phyloP scores from a whole-genome alignment of 1,140 invertebrate genomes.

The Sitophilus oryzae region DNA sequence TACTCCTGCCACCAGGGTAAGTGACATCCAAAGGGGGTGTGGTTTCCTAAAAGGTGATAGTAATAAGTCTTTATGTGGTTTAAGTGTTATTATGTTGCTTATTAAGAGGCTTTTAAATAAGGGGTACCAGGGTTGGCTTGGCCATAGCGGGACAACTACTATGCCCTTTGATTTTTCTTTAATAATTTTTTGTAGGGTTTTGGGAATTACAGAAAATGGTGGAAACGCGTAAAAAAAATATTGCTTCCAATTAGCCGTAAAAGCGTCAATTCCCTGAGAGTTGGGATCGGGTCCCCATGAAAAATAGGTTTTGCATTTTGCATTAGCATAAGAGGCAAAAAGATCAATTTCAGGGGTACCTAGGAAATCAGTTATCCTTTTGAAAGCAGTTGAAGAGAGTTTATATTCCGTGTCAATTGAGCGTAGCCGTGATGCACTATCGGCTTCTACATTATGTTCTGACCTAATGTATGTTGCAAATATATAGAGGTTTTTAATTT shows the following conservation, averaged over 20 bases:
- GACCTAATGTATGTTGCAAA: neutral
- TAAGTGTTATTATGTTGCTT: too few species aligned
- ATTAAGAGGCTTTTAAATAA: constrained; percentile 23
- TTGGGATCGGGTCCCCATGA: neutral
- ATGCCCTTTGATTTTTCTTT: constrained; percentile 29
- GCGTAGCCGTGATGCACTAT: neutral
- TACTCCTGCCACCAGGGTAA: too few species aligned
- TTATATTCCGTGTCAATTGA: neutral
- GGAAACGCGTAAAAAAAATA: constrained; percentile 33
- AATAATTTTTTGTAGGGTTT: constrained; percentile 29
- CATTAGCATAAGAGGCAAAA: neutral
- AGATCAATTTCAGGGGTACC: neutral
- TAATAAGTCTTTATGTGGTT: too few species aligned
- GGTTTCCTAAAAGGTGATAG: too few species aligned
- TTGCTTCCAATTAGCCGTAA: constrained; percentile 19
- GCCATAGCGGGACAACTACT: constrained; percentile 39
- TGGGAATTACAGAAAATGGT: constrained; percentile 29
- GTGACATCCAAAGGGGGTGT: too few species aligned
- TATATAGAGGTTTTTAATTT: neutral
- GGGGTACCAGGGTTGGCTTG: constrained; percentile 34
- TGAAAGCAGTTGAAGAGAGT: neutral
- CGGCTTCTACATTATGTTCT: neutral
- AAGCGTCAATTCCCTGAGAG: neutral
- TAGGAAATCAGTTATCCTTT: neutral
- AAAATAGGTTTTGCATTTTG: neutral